Evolutionary conservation across 2,888 invertebrate genomes (phyloP).

Genomic region (Drosophila birchii): DNA sequence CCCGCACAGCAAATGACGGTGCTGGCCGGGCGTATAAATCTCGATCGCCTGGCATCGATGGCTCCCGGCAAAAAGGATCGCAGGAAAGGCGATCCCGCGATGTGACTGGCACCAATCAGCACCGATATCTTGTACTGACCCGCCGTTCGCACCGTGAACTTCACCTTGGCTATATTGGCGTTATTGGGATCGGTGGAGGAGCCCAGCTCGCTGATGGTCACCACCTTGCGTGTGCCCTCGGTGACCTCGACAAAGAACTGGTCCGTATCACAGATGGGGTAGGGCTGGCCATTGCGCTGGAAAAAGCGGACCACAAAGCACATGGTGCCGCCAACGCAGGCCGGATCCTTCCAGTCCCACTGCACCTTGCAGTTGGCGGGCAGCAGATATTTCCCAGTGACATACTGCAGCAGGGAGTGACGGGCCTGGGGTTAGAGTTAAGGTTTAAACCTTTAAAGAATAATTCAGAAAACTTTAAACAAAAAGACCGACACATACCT

Average conservation of each 20-base stretch:
- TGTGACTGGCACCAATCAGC: slow-evolving; percentile 91
- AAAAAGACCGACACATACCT: slow-evolving; percentile 80
- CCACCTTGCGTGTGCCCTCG: slow-evolving; percentile 92
- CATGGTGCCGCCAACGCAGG: slow-evolving; percentile 95
- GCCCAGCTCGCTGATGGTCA: slow-evolving; percentile 94
- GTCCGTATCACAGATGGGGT: slow-evolving; percentile 97
- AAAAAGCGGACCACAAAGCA: slow-evolving; percentile 95
- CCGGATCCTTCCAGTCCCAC: slow-evolving; percentile 96
- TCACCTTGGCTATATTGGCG: slow-evolving; percentile 94
- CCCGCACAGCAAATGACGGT: slow-evolving; percentile 93
- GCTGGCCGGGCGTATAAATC: slow-evolving; percentile 92
- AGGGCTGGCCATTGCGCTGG: slow-evolving; percentile 96
- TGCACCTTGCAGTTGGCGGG: slow-evolving; percentile 92
- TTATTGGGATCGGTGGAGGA: slow-evolving; percentile 93
- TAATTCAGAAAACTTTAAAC: neutral
- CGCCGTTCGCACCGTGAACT: slow-evolving; percentile 96
- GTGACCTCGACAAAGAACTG: slow-evolving; percentile 94
- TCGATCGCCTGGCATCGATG: slow-evolving; percentile 92
- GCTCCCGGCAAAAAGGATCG: slow-evolving; percentile 93
- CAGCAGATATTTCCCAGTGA: slow-evolving; percentile 95
- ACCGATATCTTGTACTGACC: slow-evolving; percentile 95
- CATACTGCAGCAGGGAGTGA: slow-evolving; percentile 94
- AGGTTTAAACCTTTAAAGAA: neutral
- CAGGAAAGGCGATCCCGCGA: slow-evolving; percentile 94
- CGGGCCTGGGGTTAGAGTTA: slow-evolving; percentile 86